Percentiles rank a stretch among this genome's conserved stretches.
phyloP scores from a whole-genome alignment of 2,113 vertebrate species.

The Raja brachyura region DNA sequence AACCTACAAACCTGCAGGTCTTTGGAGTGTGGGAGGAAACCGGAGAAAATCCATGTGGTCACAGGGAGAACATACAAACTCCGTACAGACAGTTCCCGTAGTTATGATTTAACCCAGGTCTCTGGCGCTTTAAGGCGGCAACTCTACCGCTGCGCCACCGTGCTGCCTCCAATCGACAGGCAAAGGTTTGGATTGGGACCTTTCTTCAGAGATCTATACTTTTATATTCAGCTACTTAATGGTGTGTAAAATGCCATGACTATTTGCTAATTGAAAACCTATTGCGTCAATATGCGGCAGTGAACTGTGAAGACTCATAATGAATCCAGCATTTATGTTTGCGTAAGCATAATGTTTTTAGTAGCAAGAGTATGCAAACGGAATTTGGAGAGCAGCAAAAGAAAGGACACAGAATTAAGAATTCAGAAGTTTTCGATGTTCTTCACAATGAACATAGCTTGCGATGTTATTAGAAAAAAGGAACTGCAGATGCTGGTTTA shows the following conservation, averaged over 20 bases:
- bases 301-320: not conserved
- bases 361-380: not conserved
- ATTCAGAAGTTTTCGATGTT: not conserved
- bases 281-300: not conserved
- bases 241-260: not conserved
- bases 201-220: not conserved
- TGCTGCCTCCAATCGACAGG: too few relatives aligned
- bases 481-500: too few relatives aligned
- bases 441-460: not conserved
- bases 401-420: not conserved
- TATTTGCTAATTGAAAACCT: slow-evolving; percentile 3
- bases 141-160: too few relatives aligned
- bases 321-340: not conserved
- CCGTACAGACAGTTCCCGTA: too few relatives aligned
- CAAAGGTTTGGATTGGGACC: not conserved
- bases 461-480: too few relatives aligned
- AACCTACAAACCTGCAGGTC: too few relatives aligned
- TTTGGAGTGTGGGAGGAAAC: too few relatives aligned
- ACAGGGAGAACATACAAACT: too few relatives aligned
- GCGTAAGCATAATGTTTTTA: not conserved
- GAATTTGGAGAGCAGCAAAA: not conserved
- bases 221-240: not conserved
- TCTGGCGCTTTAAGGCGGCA: too few relatives aligned
- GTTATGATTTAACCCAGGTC: too few relatives aligned
- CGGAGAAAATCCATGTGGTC: too few relatives aligned